Evolutionary conservation across 2,113 vertebrate species (phyloP).

Genomic region (Rhodinocichla rosea): DNA sequence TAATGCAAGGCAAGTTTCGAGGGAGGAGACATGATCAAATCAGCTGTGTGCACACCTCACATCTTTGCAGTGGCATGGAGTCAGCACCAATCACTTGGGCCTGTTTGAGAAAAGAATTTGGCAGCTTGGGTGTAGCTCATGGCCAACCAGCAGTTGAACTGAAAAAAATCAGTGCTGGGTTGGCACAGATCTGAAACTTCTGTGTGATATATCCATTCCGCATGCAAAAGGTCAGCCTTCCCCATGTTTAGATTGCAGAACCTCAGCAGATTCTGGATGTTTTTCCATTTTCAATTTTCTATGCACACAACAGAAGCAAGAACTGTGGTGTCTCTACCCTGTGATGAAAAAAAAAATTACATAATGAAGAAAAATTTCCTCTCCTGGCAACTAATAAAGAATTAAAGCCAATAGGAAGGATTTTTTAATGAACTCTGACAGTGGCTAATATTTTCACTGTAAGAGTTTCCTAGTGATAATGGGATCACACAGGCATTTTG

Average conservation of each 20-base stretch:
- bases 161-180: background rate
- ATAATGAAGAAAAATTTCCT: background rate
- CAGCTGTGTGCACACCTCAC: fast-evolving
- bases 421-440: background rate
- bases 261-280: background rate
- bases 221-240: background rate
- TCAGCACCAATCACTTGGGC: background rate
- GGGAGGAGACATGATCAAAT: background rate
- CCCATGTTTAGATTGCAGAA: background rate
- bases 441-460: background rate
- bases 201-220: background rate
- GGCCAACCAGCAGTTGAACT: background rate
- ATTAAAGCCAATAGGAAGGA: background rate
- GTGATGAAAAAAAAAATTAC: background rate
- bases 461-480: background rate
- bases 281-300: background rate
- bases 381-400: background rate
- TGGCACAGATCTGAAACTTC: background rate
- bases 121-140: background rate
- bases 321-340: background rate
- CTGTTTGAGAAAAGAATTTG: background rate
- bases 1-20: background rate
- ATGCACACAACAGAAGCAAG: background rate
- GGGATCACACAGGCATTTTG: background rate
- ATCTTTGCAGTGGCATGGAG: background rate